Percentiles rank a stretch among this genome's conserved stretches.
Evolutionary conservation across 1,140 invertebrate genomes (phyloP).

Genomic region (Chionoecetes opilio): DNA sequence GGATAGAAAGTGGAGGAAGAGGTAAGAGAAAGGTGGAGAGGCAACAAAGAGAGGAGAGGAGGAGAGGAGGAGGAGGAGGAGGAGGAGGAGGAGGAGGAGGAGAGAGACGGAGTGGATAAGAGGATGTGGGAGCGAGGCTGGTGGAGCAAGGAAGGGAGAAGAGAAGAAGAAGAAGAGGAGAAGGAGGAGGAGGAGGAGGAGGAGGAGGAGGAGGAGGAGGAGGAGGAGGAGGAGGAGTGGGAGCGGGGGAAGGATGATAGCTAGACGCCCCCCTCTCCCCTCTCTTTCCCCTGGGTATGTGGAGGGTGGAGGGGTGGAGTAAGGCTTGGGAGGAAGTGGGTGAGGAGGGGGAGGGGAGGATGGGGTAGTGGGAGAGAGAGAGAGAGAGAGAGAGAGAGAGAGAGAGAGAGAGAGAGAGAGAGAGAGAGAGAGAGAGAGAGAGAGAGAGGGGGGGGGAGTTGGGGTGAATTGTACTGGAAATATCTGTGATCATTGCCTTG

Average conservation of each 20-base stretch:
- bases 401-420: background rate
- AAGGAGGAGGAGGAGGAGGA: background rate
- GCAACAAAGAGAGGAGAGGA: too few relatives aligned
- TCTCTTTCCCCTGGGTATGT: too few relatives aligned
- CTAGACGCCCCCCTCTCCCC: too few relatives aligned
- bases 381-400: background rate
- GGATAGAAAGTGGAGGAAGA: background rate
- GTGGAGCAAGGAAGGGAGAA: background rate
- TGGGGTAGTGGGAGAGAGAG: too few relatives aligned
- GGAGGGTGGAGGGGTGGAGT: background rate
- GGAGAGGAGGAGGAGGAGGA: background rate
- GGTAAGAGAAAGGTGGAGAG: too few relatives aligned
- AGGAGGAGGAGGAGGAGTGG: conserved; percentile 1
- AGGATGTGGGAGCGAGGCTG: background rate
- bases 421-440: background rate
- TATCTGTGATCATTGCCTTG: background rate
- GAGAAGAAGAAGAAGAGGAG: background rate
- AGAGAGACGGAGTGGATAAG: background rate
- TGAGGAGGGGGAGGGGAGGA: too few relatives aligned
- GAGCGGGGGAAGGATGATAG: background rate
- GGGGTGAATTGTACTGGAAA: background rate
- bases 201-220: conserved; percentile 22
- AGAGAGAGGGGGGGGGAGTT: background rate
- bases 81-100: conserved; percentile 2
- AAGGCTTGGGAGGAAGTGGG: background rate